These are phyloP conservation scores for Dusona sp. DNA, from an alignment of 2,888 invertebrate species.

Conservation along the genomic window DNA sequence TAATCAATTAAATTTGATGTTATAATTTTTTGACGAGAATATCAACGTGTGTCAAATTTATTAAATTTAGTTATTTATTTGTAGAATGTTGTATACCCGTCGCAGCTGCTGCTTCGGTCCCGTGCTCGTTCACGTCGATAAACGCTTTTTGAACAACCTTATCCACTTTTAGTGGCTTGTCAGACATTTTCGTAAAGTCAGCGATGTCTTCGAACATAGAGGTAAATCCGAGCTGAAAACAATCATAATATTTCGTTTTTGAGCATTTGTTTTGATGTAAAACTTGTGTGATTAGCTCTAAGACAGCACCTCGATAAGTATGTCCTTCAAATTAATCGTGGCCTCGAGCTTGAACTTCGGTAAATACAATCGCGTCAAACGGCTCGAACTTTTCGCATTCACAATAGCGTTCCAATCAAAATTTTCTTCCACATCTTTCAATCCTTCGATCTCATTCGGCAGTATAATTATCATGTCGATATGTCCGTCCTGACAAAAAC, in stretches of 20 bases:
- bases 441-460: slow-evolving; percentile 89
- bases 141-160: slow-evolving; percentile 86
- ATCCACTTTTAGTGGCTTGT: slow-evolving; percentile 82
- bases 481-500: slow-evolving; percentile 85
- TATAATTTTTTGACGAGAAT: background rate
- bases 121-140: slow-evolving; percentile 86
- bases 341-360: slow-evolving; percentile 86
- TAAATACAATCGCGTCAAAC: slow-evolving; percentile 83
- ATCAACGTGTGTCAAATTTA: background rate
- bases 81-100: slow-evolving; percentile 83
- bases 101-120: slow-evolving; percentile 87
- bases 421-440: slow-evolving; percentile 83
- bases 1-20: background rate
- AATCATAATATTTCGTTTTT: background rate
- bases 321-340: slow-evolving; percentile 81
- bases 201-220: slow-evolving; percentile 83
- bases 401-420: slow-evolving; percentile 81
- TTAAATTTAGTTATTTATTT: background rate
- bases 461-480: slow-evolving; percentile 91
- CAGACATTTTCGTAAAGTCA: slow-evolving; percentile 84
- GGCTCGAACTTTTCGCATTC: slow-evolving; percentile 65
- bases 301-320: slow-evolving; percentile 80
- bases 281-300: background rate
- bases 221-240: slow-evolving; percentile 83
- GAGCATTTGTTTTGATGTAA: background rate